These are phyloP conservation scores for Conus betulinus DNA, from an alignment of 1,140 invertebrate species.

Conservation along the genomic window DNA sequence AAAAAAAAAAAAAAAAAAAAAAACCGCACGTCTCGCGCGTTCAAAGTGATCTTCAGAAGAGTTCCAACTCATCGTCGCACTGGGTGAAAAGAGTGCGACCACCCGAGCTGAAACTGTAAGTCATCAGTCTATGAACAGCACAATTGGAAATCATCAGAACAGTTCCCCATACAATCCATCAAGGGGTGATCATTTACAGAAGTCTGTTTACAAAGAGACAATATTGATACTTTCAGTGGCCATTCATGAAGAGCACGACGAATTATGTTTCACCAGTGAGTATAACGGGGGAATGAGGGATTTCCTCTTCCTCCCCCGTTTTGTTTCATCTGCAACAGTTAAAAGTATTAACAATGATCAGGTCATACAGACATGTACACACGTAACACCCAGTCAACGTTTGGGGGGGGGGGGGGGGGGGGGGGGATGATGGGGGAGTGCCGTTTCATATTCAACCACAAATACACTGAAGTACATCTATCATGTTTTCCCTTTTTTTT, in stretches of 20 bases:
- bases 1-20: neutral
- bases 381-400: no score
- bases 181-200: neutral
- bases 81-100: no score
- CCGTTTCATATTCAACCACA: neutral
- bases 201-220: neutral
- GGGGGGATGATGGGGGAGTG: no score
- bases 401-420: no score
- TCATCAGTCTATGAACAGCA: no score
- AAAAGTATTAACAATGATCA: no score
- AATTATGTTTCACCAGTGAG: neutral
- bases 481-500: neutral
- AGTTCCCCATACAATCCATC: neutral
- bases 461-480: neutral
- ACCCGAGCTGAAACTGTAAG: no score
- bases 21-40: neutral
- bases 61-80: neutral
- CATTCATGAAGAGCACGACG: neutral
- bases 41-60: neutral
- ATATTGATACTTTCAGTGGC: neutral
- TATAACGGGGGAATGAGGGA: neutral
- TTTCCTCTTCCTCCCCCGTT: neutral
- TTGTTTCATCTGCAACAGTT: neutral
- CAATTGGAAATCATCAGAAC: no score
- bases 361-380: neutral